Base-by-base conservation (phyloP, 2,113 vertebrate species). In the Mixornis gularis region DNA sequence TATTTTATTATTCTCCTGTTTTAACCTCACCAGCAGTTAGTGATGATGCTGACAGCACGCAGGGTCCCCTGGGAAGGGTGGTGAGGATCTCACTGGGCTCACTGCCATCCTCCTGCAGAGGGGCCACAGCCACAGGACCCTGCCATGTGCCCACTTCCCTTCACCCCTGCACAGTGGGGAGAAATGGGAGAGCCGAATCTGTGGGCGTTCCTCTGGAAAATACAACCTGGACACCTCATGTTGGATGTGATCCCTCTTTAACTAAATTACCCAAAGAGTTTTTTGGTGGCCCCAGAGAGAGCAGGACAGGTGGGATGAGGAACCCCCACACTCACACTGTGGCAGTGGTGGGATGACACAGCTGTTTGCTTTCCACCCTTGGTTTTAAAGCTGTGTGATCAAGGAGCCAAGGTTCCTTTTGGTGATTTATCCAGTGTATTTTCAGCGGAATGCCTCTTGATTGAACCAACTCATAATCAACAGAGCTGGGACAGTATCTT, bases 11-110 rank as follows among this genome's bases (percentile, higher is more conserved):
- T 92, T 97, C 95, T 95, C 68, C 86, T 71, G 55, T 92, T 95
- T 85, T 87, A 89, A 95, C 90, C 95, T 96, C 90, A 84, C 81
- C 59, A 94, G 86, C 94, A 96, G 55, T 93, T 95, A 69, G 38
- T 95, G 95, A 68, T 91, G 92, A 56, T 92, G 92, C 79, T 88
- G 76, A 51, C 86, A 85, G n/a, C 80, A 24, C 20, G 0, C 27
- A 27, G 4, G 4, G 49, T 69, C 48, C 92, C 58, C 72, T 83
- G 92, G 82, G 73, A 81, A 66, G 48, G 90, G 79, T 38, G 76
- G 36, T 49, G 93, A 25, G 89, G 62, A 36, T 25, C 68, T 87
- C 89, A 30, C 43, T 27, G 56, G 30, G 40, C 63, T 74, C 38
- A 29, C 46, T 92, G 43, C 34, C 26, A 87, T 25, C 36, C 41